These are phyloP conservation scores for Syngnathus floridae DNA, from an alignment of 2,113 vertebrate species.

Conservation along the genomic window DNA sequence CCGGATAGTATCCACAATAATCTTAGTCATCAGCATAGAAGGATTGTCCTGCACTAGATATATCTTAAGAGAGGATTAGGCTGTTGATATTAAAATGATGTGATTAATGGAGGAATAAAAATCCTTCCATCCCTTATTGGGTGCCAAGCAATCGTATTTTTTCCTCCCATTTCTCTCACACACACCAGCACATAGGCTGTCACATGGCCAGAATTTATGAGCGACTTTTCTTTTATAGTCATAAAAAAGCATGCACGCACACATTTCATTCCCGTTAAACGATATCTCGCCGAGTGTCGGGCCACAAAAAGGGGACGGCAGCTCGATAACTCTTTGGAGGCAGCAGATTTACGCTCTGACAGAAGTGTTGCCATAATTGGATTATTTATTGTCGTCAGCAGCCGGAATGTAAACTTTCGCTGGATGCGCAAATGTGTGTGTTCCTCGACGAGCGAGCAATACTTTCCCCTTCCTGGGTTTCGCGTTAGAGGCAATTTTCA, in stretches of 20 bases:
- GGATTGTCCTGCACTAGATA: slow-evolving; percentile 28
- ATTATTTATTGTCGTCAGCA: slow-evolving; percentile 34
- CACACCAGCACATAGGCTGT: slow-evolving; percentile 56
- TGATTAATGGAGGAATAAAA: slow-evolving; percentile 55
- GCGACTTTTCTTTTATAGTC: slow-evolving; percentile 62
- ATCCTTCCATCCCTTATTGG: slow-evolving; percentile 41
- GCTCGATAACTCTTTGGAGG: slow-evolving; percentile 49
- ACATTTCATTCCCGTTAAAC: slow-evolving; percentile 65
- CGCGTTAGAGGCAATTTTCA: not conserved
- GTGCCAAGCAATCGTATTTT: slow-evolving; percentile 50
- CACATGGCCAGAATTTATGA: slow-evolving; percentile 59
- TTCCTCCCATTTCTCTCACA: slow-evolving; percentile 36
- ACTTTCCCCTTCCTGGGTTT: not conserved
- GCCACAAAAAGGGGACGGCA: slow-evolving; percentile 56
- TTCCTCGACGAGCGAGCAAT: not conserved
- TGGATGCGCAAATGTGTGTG: slow-evolving; percentile 17
- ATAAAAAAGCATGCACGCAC: slow-evolving; percentile 43
- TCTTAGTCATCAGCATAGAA: slow-evolving; percentile 32
- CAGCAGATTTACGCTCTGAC: slow-evolving; percentile 41
- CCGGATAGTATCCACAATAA: slow-evolving; percentile 32
- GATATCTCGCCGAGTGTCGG: slow-evolving; percentile 54
- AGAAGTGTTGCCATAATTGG: slow-evolving; percentile 56
- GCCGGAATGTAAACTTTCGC: slow-evolving; percentile 60
- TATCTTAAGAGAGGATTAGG: slow-evolving; percentile 44
- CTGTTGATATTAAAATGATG: slow-evolving; percentile 46